phyloP scores from a whole-genome alignment of 1,140 invertebrate species.

The Drosophila erecta region DNA sequence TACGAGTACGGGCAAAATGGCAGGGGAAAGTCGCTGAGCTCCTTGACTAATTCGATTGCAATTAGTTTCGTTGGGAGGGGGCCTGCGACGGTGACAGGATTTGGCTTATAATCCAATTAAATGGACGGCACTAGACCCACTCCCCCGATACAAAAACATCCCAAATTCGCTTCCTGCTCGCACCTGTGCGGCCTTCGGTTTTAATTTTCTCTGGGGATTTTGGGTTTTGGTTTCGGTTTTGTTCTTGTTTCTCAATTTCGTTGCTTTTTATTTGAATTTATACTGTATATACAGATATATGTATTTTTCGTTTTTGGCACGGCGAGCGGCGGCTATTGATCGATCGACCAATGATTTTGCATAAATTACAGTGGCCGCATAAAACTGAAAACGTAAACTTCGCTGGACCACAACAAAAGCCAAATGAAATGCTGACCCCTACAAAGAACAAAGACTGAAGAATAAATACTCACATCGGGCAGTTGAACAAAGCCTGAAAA shows the following conservation, averaged over 20 bases:
- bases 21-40: slow-evolving; percentile 63
- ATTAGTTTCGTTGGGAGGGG: slow-evolving; percentile 61
- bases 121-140: slow-evolving; percentile 55
- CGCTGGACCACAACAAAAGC: slow-evolving; percentile 59
- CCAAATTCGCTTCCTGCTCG: slow-evolving; percentile 61
- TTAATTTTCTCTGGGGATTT: slow-evolving; percentile 39
- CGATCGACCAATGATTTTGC: slow-evolving; percentile 81
- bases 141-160: slow-evolving; percentile 1
- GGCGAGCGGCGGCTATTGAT: slow-evolving; percentile 60
- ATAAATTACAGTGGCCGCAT: slow-evolving; percentile 64
- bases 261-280: slow-evolving; percentile 34
- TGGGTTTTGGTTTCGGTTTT: slow-evolving; percentile 7
- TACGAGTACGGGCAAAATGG: slow-evolving; percentile 12
- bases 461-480: background rate
- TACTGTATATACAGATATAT: background rate
- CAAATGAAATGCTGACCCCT: slow-evolving; percentile 45
- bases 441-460: background rate
- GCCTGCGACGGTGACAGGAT: slow-evolving; percentile 69
- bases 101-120: slow-evolving; percentile 78
- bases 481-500: background rate
- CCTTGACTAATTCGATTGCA: slow-evolving; percentile 82
- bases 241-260: slow-evolving; percentile 19
- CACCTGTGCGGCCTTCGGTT: slow-evolving; percentile 63
- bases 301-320: slow-evolving; percentile 37
- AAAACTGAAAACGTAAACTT: slow-evolving; percentile 49